phyloP scores from a whole-genome alignment of 2,888 invertebrate species.

The Hedychridium roseum region DNA sequence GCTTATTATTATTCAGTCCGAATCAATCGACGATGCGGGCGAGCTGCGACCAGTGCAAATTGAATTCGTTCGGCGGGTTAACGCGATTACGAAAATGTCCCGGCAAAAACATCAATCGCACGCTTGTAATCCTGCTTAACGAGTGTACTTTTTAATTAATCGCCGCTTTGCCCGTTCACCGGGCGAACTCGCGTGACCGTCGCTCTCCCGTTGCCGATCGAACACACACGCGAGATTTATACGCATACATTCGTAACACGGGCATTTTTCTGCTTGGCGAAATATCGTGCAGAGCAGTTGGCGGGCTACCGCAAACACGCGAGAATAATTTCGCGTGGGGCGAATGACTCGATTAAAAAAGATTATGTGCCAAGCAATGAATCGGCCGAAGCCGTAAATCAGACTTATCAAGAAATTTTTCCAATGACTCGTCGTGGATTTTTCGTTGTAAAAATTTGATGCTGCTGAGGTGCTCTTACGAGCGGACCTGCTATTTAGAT shows the following conservation, averaged over 20 bases:
- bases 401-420: too few species aligned
- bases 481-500: too few species aligned
- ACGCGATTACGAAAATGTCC: slow-evolving; percentile 51
- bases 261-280: slow-evolving; percentile 4
- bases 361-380: too few species aligned
- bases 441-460: too few species aligned
- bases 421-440: too few species aligned
- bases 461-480: too few species aligned
- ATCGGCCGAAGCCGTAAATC: too few species aligned
- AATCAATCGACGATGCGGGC: slow-evolving; percentile 22
- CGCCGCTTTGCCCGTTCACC: slow-evolving; percentile 37
- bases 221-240: too few species aligned
- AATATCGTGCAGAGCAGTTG: slow-evolving; percentile 20
- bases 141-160: slow-evolving; percentile 56
- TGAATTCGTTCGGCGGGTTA: slow-evolving; percentile 52
- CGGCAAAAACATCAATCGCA: slow-evolving; percentile 54
- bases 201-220: slow-evolving; percentile 11
- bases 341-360: too few species aligned
- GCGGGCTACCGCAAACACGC: slow-evolving; percentile 22
- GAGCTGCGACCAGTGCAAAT: slow-evolving; percentile 36
- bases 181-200: background rate
- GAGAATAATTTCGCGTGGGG: slow-evolving; percentile 7
- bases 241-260: too few species aligned
- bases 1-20: slow-evolving; percentile 37
- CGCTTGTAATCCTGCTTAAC: slow-evolving; percentile 54